Evolutionary conservation across 2,888 invertebrate species (phyloP), one percentile per base, ranked within the genome.

Genomic region (Heliconius ethilla): DNA sequence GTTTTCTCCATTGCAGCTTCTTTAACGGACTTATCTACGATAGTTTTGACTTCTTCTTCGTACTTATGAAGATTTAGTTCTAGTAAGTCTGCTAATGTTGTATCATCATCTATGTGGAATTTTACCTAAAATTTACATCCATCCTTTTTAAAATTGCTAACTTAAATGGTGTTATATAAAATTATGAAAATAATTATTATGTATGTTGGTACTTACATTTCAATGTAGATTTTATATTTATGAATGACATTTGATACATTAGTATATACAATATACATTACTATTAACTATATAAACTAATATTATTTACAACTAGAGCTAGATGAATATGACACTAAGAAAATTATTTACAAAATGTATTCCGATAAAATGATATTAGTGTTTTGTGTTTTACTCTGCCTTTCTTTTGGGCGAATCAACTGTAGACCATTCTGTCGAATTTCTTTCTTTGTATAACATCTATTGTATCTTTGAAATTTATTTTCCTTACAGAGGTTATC

Each of bases 1-100:
- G n/a, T n/a, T 90, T 99, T 99, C 88, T 99, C 99, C 98, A 99
- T 99, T n/a, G 96, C 97, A 95, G 97, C 97, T 94, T 99, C 99
- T 88, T 99, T 99, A 0, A 98, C 98, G 0, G 99, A 98, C 90
- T 98, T 98, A 87, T 99, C 99, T 0, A 99, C 99, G 83, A 98
- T 98, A 82, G 97, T 97, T 87, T 98, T 98, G 0, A 98, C 98
- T 88, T 99, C 99, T 82, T 99, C 99, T 92, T 99, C 99, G 87
- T 95, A 99, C 85, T 98, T 97, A 89, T 99, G 98, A 2, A 99
- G 95, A 86, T 98, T 97, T 33, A 99, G 94, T 11, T 97, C 97
- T 78, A 99, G 93, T 74, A 99, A 95, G 88, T 99, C 98, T 29
- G 97, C 97, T 75, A 99, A 91, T 0, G 98, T 99, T 0, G 99